These are phyloP conservation scores for Bibio marci DNA, from an alignment of 2,888 invertebrate genomes.

Conservation along the genomic window DNA sequence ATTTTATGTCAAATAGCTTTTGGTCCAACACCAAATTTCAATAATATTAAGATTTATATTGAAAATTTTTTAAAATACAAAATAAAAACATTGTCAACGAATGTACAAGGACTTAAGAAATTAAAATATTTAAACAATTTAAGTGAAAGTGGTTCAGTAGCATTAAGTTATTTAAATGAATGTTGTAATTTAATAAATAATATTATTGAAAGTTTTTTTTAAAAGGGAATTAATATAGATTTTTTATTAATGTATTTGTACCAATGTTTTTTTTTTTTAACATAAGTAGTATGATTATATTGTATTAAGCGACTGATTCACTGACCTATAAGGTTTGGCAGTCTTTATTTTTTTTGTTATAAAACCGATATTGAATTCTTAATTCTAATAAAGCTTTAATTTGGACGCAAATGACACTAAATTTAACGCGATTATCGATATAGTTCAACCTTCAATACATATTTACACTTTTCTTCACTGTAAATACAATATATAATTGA, in stretches of 20 bases:
- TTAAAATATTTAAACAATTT: slow-evolving; percentile 12
- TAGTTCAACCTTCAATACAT: too few relatives aligned
- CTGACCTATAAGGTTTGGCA: too few relatives aligned
- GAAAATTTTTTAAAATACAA: slow-evolving; percentile 17
- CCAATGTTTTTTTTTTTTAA: neutral
- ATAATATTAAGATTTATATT: slow-evolving; percentile 12
- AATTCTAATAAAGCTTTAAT: too few relatives aligned
- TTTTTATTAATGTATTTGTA: neutral
- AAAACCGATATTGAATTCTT: too few relatives aligned
- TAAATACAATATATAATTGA: too few relatives aligned
- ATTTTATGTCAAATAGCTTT: slow-evolving; percentile 26
- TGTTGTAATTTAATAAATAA: slow-evolving; percentile 15
- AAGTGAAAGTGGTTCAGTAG: slow-evolving; percentile 16
- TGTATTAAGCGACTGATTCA: neutral
- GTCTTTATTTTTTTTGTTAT: too few relatives aligned
- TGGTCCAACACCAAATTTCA: slow-evolving; percentile 17
- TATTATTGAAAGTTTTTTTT: neutral
- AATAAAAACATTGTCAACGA: slow-evolving; percentile 18
- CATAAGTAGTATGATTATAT: neutral
- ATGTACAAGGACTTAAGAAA: slow-evolving; percentile 12
- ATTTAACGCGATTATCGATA: too few relatives aligned
- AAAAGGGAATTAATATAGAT: neutral
- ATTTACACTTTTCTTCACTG: too few relatives aligned
- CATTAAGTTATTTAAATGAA: slow-evolving; percentile 12
- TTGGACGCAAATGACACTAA: too few relatives aligned